Percentiles rank a stretch among this genome's conserved stretches.
Conservation (phyloP, 2,113 vertebrate species). For the Cranoglanis bouderius region DNA sequence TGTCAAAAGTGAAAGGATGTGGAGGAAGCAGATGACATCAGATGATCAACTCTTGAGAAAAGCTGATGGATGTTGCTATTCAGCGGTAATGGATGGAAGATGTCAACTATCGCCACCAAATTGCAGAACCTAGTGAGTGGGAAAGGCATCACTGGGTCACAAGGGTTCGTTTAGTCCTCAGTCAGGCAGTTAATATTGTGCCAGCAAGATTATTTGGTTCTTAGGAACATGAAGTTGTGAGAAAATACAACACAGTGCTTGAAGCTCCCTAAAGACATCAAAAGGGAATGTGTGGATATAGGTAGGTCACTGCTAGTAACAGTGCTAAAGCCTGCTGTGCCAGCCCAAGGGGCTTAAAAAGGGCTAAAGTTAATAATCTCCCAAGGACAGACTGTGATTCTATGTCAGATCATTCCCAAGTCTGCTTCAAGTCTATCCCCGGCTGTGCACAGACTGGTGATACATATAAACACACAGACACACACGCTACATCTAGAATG, state of each 20-base stretch:
- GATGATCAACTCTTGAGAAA: conserved; percentile 45
- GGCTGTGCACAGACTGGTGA: conserved; percentile 17
- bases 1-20: conserved; percentile 47
- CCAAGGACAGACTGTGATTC: conserved; percentile 52
- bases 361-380: conserved; percentile 57
- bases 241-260: conserved; percentile 6
- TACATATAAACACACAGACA: conserved; percentile 35
- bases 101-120: conserved; percentile 35
- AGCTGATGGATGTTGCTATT: conserved; percentile 43
- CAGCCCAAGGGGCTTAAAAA: conserved; percentile 34
- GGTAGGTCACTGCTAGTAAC: conserved; percentile 28
- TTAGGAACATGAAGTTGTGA: neutral
- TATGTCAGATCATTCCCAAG: conserved; percentile 50
- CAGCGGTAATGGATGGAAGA: conserved; percentile 42
- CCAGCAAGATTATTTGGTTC: neutral
- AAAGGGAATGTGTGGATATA: neutral
- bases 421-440: conserved; percentile 44
- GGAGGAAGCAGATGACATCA: conserved; percentile 30
- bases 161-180: conserved; percentile 27
- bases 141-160: conserved; percentile 31
- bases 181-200: conserved; percentile 19
- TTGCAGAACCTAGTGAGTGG: conserved; percentile 19
- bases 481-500: conserved; percentile 23
- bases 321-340: conserved; percentile 32
- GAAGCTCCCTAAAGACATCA: conserved; percentile 18